These are phyloP conservation scores for Capra hircus DNA, from an alignment of 2,113 vertebrate species.

Conservation along the genomic window DNA sequence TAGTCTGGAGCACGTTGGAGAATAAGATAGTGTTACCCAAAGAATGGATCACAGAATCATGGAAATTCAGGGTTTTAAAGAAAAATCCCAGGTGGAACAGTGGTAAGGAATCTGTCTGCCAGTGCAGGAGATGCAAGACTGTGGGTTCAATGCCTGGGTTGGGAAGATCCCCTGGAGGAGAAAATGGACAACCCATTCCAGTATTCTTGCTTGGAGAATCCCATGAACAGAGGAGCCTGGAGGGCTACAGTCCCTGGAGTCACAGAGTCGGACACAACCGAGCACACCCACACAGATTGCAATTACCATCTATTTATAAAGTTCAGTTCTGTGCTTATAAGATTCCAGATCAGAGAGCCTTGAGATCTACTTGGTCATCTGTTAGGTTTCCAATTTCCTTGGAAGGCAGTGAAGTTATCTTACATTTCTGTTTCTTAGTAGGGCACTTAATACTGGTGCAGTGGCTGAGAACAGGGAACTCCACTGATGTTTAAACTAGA, in stretches of 20 bases:
- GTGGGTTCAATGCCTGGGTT: neutral
- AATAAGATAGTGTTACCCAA: neutral
- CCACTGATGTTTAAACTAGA: neutral
- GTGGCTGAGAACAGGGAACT: neutral
- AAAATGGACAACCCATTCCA: neutral
- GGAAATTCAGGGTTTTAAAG: neutral
- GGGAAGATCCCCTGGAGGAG: neutral
- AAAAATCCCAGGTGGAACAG: neutral
- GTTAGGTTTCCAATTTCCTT: neutral
- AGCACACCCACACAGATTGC: neutral
- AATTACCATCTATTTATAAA: neutral
- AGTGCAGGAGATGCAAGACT: neutral
- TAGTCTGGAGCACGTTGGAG: neutral
- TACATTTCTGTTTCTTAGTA: neutral
- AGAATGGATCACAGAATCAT: neutral
- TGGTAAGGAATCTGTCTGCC: neutral
- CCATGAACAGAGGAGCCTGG: neutral
- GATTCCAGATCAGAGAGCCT: neutral
- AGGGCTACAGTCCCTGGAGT: neutral
- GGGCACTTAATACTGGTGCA: neutral
- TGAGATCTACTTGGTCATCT: neutral
- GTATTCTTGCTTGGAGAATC: neutral
- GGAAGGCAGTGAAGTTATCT: neutral
- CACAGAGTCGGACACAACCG: accelerated
- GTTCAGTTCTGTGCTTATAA: neutral